Evolutionary conservation across 2,113 vertebrate species (phyloP).

Genomic region (Carettochelys insculpta): DNA sequence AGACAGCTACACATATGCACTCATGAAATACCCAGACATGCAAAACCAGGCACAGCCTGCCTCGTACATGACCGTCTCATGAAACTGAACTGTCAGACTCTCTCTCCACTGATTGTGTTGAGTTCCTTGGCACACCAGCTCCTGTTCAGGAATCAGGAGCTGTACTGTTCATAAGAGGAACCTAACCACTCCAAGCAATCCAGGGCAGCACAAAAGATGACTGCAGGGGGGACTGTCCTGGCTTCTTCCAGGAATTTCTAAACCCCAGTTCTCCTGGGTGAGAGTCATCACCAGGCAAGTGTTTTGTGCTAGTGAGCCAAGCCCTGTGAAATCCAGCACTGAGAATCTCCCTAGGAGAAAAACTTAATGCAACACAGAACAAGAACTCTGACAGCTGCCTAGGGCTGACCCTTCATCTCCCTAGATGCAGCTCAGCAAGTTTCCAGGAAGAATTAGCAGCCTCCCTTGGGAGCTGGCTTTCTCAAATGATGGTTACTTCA

Average conservation of each 20-base stretch:
- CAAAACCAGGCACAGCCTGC: background rate
- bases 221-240: background rate
- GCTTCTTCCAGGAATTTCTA: background rate
- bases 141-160: background rate
- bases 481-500: background rate
- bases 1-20: background rate
- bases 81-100: background rate
- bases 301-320: background rate
- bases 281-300: background rate
- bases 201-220: background rate
- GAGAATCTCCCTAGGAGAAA: background rate
- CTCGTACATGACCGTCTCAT: background rate
- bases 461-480: background rate
- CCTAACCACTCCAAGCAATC: no score
- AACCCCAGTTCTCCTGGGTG: background rate
- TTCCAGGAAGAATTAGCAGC: background rate
- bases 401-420: background rate
- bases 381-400: background rate
- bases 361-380: background rate
- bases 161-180: background rate
- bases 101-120: rapidly evolving
- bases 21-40: background rate
- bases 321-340: background rate
- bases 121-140: background rate
- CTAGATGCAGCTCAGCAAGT: conserved; percentile 4